Evolutionary conservation across 2,888 invertebrate species (phyloP), one percentile per base, ranked within the genome.

Genomic region (Lamproptera curius): DNA sequence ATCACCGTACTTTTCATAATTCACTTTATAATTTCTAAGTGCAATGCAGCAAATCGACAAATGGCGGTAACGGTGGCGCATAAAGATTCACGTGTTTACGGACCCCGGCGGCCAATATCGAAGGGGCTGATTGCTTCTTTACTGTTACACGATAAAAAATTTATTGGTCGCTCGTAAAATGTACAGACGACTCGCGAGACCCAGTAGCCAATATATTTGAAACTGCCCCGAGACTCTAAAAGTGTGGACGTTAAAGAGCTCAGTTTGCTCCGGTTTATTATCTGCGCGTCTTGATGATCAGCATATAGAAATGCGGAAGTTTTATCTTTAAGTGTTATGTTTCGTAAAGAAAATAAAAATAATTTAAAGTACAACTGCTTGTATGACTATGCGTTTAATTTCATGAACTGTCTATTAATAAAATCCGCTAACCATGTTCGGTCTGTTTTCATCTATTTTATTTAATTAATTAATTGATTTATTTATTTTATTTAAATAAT

Each of bases 111-210:
- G 76, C 86, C 85, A 86, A 87, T 86, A 85, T 83, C 78, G 78
- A 65, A 70, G 78, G 72, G 78, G 80, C 85, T 83, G 87, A 87
- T 87, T 86, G 87, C 86, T 86, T 85, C 85, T 87, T 87, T 87
- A 86, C 83, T 85, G 83, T 86, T 86, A 87, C 87, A 87, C 86
- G 78, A 86, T 87, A 87, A 87, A 84, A 74, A 13, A 78, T 86
- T 86, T 87, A 87, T 85, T 85, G 77, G 79, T 75, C 73, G 79
- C 72, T 72, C 82, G 73, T 86, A 84, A 87, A 86, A 73, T 81
- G 76, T 82, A 79, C 85, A 66, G 76, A 79, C 77, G 81, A 81
- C 70, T 75, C 73, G 75, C 73, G 77, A 70, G 76, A 74, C 79
- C 80, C 76, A 76, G 76, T 81, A 79, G 78, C 83, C 83, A 84